Conservation (phyloP, 2,888 invertebrate species). For the Brenthis ino region DNA sequence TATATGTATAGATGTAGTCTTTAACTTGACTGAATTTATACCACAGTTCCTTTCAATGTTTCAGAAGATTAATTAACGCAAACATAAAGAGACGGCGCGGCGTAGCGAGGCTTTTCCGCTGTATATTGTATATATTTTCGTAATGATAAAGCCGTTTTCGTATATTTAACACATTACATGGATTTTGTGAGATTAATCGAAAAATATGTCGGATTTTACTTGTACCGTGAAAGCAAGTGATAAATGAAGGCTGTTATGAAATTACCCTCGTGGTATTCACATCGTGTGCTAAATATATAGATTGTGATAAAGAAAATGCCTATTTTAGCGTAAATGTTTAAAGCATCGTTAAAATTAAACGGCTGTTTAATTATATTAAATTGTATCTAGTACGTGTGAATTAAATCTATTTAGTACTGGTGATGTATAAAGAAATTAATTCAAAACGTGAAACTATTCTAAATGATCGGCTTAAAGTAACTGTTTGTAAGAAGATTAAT, state of each 20-base stretch:
- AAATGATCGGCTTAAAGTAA: too few species aligned
- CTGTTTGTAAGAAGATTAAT: too few species aligned
- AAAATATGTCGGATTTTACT: conserved; percentile 39
- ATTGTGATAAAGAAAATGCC: conserved; percentile 5
- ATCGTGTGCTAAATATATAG: conserved; percentile 32
- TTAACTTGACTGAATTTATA: conserved; percentile 5
- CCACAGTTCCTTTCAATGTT: conserved; percentile 15
- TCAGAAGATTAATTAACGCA: conserved; percentile 21
- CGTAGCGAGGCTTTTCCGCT: conserved; percentile 14
- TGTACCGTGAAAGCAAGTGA: conserved; percentile 38
- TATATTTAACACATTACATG: conserved; percentile 34
- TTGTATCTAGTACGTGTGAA: neutral
- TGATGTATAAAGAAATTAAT: too few species aligned
- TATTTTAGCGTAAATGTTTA: conserved; percentile 18
- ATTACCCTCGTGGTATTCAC: conserved; percentile 36
- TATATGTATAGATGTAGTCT: neutral
- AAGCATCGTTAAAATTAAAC: conserved; percentile 13
- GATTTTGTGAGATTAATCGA: conserved; percentile 42
- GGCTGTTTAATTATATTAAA: neutral
- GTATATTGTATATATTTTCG: conserved; percentile 13
- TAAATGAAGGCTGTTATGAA: conserved; percentile 43
- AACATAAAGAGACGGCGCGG: conserved; percentile 21
- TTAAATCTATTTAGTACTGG: neutral
- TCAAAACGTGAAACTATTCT: too few species aligned
- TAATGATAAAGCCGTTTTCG: conserved; percentile 34